Evolutionary conservation across 2,888 invertebrate species (phyloP), one percentile per base, ranked within the genome.

Genomic region (Harpalus rufipes): DNA sequence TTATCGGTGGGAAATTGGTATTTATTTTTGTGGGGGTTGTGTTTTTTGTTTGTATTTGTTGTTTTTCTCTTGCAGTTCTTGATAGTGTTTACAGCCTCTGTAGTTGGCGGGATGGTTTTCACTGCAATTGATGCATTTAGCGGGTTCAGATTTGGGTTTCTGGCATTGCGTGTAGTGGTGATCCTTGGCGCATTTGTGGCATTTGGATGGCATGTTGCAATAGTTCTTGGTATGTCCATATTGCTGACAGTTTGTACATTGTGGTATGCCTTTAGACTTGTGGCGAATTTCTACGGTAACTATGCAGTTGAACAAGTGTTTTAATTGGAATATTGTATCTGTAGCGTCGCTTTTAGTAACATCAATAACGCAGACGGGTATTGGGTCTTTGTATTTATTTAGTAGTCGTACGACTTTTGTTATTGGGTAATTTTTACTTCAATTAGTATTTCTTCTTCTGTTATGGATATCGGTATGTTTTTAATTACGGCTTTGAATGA

Each of bases 221-320:
- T 82, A 85, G 51, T 85, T 82, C 74, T 86, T 76, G 10, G 85
- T 85, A 18, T 76, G 81, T 39, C 59, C 81, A 39, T 56, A 68
- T 32, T 4, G 3, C 21, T 81, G 85, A 41, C 85, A 85, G 21
- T 76, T 72, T 10, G 81, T 58, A 41, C 85, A 85, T 81, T 85
- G 85, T n/a, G 85, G 56, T n/a, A 81, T 85, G n/a, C 79, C 72
- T 10, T 58, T 81, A 4, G 51, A 25, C 81, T 85, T 85, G 14
- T 41, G 32, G 8, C 63, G 61, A 12, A 16, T 25, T 65, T 81
- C 81, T 1, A 81, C 65, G 25, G 63, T 41, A 16, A 63, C 63
- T 39, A 63, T 39, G 16, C 58, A 18, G 44, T 81, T n/a, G 10
- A 63, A 81, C 85, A 56, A n/a, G n/a, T n/a, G n/a, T n/a, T n/a